These are phyloP conservation scores for Todiramphus saurophagus DNA, from an alignment of 2,113 vertebrate genomes.

Conservation along the genomic window DNA sequence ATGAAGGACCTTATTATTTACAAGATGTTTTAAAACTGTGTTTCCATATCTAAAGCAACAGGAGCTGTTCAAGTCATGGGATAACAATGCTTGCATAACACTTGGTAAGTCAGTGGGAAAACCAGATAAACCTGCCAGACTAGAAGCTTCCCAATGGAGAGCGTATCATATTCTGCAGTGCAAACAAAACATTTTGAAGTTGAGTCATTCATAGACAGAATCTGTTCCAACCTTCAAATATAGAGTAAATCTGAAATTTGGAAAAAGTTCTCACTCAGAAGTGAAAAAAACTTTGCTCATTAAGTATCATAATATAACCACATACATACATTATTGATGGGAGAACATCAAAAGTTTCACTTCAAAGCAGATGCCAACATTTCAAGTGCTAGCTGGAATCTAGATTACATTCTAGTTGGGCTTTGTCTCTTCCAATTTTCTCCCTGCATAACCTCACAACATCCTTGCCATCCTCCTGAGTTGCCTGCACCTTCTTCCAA, in stretches of 20 bases:
- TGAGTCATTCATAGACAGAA: not conserved
- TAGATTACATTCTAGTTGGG: not conserved
- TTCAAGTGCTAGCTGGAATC: not conserved
- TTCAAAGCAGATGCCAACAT: not conserved
- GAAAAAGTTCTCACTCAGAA: not conserved
- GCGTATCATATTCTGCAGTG: slow-evolving; percentile 27
- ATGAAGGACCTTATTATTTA: not conserved
- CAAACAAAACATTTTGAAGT: slow-evolving; percentile 30
- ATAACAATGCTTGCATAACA: slow-evolving; percentile 24
- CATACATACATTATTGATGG: not conserved
- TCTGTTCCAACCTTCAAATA: slow-evolving; percentile 20
- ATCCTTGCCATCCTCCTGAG: too few relatives aligned
- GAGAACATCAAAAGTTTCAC: not conserved
- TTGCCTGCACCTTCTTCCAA: too few relatives aligned
- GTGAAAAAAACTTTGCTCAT: not conserved
- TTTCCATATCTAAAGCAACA: not conserved
- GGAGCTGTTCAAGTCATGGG: not conserved
- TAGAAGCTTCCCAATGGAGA: slow-evolving; percentile 3
- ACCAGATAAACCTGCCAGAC: not conserved
- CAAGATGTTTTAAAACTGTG: not conserved
- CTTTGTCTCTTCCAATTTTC: too few relatives aligned
- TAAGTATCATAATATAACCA: not conserved
- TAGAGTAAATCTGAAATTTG: not conserved
- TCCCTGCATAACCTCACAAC: too few relatives aligned
- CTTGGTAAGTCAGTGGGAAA: slow-evolving; percentile 38